Percentiles rank a stretch among this genome's conserved stretches.
Evolutionary conservation across 2,113 vertebrate genomes (phyloP).

Genomic region (Entelurus aequoreus): DNA sequence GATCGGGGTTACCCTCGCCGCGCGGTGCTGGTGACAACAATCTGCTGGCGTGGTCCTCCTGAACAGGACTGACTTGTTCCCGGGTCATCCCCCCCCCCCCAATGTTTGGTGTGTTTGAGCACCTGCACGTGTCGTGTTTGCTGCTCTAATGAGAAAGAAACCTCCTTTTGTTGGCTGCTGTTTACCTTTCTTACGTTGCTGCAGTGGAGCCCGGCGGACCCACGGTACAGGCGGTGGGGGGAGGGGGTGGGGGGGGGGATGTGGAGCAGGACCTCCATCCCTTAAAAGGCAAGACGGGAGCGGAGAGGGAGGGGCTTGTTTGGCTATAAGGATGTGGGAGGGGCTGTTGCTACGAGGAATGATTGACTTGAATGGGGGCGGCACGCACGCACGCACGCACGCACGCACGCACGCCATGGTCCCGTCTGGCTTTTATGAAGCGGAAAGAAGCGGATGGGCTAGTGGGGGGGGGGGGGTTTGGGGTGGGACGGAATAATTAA

Average conservation of each 20-base stretch:
- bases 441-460: conserved; percentile 55
- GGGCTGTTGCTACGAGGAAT: conserved; percentile 61
- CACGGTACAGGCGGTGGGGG: conserved; percentile 21
- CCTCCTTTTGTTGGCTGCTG: conserved; percentile 39
- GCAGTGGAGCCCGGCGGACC: conserved; percentile 19
- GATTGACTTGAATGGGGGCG: conserved; percentile 59
- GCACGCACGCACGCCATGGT: conserved; percentile 54
- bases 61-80: conserved; percentile 52
- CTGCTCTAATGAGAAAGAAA: conserved; percentile 32
- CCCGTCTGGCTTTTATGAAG: conserved; percentile 72
- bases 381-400: conserved; percentile 47
- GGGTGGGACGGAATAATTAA: conserved; percentile 64
- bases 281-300: conserved; percentile 50
- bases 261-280: conserved; percentile 25
- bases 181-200: conserved; percentile 51
- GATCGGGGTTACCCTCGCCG: conserved; percentile 34
- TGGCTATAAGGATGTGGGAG: conserved; percentile 60
- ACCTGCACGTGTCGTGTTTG: conserved; percentile 56
- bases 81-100: conserved; percentile 1
- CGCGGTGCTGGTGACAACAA: conserved; percentile 26
- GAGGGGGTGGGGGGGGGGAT: conserved; percentile 43
- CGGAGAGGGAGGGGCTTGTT: conserved; percentile 41
- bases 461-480: conserved; percentile 47
- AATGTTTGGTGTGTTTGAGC: conserved; percentile 55
- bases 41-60: conserved; percentile 4